Percentiles rank a stretch among this genome's conserved stretches.
These are phyloP conservation scores for Atlantisia rogersi DNA, from an alignment of 2,113 vertebrate genomes.

Conservation along the genomic window DNA sequence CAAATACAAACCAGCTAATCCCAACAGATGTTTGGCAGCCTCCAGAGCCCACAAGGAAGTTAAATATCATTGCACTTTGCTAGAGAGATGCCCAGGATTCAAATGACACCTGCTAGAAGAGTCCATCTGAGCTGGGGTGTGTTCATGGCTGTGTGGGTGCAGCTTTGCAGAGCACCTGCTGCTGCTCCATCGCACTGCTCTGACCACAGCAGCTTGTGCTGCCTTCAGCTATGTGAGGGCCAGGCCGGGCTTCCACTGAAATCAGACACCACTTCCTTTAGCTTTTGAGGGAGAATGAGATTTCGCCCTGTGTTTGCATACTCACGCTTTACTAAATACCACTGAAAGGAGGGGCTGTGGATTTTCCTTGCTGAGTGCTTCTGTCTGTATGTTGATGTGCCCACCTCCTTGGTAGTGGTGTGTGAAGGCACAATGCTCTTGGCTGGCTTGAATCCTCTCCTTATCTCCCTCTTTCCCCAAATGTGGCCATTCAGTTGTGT, in stretches of 20 bases:
- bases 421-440: neutral
- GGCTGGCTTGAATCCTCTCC: neutral
- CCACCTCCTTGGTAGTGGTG: neutral
- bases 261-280: neutral
- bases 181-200: rapidly evolving
- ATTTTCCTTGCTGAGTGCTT: neutral
- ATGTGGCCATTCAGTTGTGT: neutral
- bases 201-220: neutral
- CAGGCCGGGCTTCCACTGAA: neutral
- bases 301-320: neutral
- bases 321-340: neutral
- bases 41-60: slow-evolving; percentile 21
- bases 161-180: neutral
- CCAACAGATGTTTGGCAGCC: slow-evolving; percentile 40
- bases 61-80: slow-evolving; percentile 17
- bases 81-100: slow-evolving; percentile 20
- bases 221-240: neutral
- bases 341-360: neutral
- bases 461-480: neutral
- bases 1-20: neutral
- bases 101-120: slow-evolving; percentile 1
- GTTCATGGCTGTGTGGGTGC: neutral
- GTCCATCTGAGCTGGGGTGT: neutral
- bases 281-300: neutral
- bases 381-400: rapidly evolving